A percentile compares a stretch with the other conserved stretches of the same genome.
These are phyloP conservation scores for Euura saliciscinereae DNA, from an alignment of 1,140 invertebrate genomes.

Conservation along the genomic window DNA sequence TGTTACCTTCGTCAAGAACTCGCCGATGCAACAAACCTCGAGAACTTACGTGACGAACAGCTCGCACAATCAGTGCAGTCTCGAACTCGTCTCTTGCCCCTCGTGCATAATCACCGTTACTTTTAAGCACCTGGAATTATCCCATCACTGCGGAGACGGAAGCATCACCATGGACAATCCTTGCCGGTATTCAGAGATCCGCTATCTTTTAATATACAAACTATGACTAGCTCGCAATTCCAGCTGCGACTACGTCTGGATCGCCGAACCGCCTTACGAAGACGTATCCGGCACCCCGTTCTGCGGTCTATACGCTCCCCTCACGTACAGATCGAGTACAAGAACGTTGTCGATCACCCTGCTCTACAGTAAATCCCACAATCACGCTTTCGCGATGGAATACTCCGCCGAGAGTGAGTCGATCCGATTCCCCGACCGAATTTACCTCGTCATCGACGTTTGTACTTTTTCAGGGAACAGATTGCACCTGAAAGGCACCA, in stretches of 20 bases:
- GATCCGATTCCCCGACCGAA: slow-evolving; percentile 1
- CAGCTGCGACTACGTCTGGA: slow-evolving; percentile 71
- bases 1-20: slow-evolving; percentile 52
- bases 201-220: not conserved
- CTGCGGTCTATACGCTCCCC: slow-evolving; percentile 64
- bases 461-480: slow-evolving; percentile 64
- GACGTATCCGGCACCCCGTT: slow-evolving; percentile 67
- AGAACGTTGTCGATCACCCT: slow-evolving; percentile 67
- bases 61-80: slow-evolving; percentile 65
- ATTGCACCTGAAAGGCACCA: slow-evolving; percentile 63
- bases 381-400: slow-evolving; percentile 71
- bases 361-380: slow-evolving; percentile 66
- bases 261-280: slow-evolving; percentile 73
- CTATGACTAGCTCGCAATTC: not conserved
- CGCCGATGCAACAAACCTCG: slow-evolving; percentile 32
- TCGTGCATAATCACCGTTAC: slow-evolving; percentile 71
- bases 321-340: slow-evolving; percentile 68
- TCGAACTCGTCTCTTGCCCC: slow-evolving; percentile 74
- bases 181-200: slow-evolving; percentile 42
- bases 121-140: slow-evolving; percentile 61
- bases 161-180: slow-evolving; percentile 50
- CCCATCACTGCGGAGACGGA: slow-evolving; percentile 53
- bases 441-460: slow-evolving; percentile 10
- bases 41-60: slow-evolving; percentile 44
- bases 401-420: slow-evolving; percentile 71